A percentile compares a stretch with the other conserved stretches of the same genome.
Conservation (phyloP, 37 sponge, comb jelly and placozoan genomes). For the Theonella swinhoei region DNA sequence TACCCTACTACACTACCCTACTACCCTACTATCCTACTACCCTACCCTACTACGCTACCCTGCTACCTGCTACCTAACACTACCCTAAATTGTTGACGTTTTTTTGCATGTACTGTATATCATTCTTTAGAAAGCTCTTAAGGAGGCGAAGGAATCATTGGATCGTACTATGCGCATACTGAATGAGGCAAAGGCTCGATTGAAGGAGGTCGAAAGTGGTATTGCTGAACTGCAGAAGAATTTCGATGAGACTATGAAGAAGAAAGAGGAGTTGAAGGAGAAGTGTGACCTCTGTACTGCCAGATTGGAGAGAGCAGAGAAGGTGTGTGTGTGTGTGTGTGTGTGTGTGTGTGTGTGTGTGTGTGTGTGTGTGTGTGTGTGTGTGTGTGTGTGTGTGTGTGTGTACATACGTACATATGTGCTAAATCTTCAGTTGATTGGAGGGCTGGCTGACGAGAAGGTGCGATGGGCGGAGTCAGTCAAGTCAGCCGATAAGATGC, state of each 20-base stretch:
- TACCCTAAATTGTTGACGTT: too few relatives aligned
- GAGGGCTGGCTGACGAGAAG: conserved; percentile 97
- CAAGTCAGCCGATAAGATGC: too few relatives aligned
- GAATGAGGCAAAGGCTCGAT: conserved; percentile 77
- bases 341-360: background rate
- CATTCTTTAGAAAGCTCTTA: too few relatives aligned
- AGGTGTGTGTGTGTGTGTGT: too few relatives aligned
- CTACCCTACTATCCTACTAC: too few relatives aligned
- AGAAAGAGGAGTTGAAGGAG: conserved; percentile 88
- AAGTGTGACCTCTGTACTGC: conserved; percentile 89
- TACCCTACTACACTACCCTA: too few relatives aligned
- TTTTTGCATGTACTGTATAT: too few relatives aligned
- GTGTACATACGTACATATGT: background rate
- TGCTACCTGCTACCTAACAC: too few relatives aligned
- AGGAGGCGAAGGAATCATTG: too few relatives aligned
- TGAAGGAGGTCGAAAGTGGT: conserved; percentile 91
- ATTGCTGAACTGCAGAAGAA: conserved; percentile 69
- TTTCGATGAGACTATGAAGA: conserved; percentile 84
- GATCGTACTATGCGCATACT: conserved; percentile 85
- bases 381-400: background rate
- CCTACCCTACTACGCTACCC: too few relatives aligned
- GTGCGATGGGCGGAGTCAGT: conserved; percentile 94
- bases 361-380: background rate
- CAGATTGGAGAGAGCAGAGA: conserved; percentile 86
- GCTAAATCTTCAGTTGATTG: too few relatives aligned